Evolutionary conservation across 2,797 vertebrate species (phyloP), one percentile per base, ranked within the genome.

Genomic region (Morus bassanus): DNA sequence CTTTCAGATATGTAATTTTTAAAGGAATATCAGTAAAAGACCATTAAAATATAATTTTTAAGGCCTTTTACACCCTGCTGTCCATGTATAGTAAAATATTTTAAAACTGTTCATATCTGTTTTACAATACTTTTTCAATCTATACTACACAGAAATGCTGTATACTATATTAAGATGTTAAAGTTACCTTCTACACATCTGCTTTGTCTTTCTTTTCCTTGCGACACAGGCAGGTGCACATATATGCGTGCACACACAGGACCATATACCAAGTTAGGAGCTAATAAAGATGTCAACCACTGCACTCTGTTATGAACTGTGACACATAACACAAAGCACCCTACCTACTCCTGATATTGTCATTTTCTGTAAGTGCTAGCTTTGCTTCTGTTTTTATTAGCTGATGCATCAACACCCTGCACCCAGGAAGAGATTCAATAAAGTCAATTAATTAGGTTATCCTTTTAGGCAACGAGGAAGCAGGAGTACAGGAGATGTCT

Each of bases 371-470:
- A 73, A 91, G 91, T 96, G 94, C 78, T 91, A 88, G 77, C 61
- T 91, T 90, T 21, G 43, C 37, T 93, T 87, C 57, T 95, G 70
- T 87, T 97, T 95, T 96, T 77, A 92, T 89, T 92, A 96, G 80
- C 80, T 95, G 95, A 94, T 70, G 80, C 69, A 96, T 95, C 94
- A 98, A 94, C 87, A 97, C 92, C 21, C 92, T 88, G 75, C 86
- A 86, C 76, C 64, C 89, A 90, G 67, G 91, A 96, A 94, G 50
- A 87, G 76, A 84, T 78, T 95, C 64, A 83, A 87, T 96, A 90
- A 80, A 95, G 94, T 80, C 84, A 94, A 87, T 97, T 97, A 97
- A 97, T 97, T 97, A 96, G 87, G 75, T n/a, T 94, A 64, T 51
- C 60, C 87, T 97, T 97, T 94, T 95, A 96, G 96, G 74, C 76